Conservation (phyloP, 2,888 invertebrate species). For the Nephrotoma guestfalica region DNA sequence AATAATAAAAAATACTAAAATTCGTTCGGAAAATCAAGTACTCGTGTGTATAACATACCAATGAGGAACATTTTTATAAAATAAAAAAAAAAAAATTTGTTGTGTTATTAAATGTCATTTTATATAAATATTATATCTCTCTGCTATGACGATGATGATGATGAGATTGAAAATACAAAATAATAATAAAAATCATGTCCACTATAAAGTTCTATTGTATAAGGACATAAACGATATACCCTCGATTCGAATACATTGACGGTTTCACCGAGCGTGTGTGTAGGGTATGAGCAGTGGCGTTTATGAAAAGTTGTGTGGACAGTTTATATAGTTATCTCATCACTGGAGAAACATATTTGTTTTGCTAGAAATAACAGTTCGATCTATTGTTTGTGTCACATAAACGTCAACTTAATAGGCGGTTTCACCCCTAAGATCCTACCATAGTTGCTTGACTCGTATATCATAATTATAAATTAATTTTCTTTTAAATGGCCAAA, state of each 20-base stretch:
- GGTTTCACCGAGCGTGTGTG: too few species aligned
- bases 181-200: neutral
- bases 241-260: neutral
- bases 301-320: too few species aligned
- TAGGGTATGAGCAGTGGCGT: too few species aligned
- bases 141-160: neutral
- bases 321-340: too few species aligned
- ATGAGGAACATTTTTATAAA: neutral
- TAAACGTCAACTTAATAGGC: neutral
- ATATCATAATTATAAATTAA: neutral
- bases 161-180: neutral
- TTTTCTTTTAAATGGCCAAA: neutral
- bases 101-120: neutral
- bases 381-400: too few species aligned
- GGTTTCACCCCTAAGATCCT: neutral
- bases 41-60: neutral
- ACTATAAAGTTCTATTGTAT: neutral
- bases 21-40: neutral
- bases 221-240: neutral
- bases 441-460: neutral
- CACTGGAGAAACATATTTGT: too few species aligned
- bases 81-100: neutral
- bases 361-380: too few species aligned
- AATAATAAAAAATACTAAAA: neutral
- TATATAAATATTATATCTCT: neutral